A percentile compares a stretch with the other conserved stretches of the same genome.
Evolutionary conservation across 2,888 invertebrate genomes (phyloP).

Genomic region (Eudemis profundana): DNA sequence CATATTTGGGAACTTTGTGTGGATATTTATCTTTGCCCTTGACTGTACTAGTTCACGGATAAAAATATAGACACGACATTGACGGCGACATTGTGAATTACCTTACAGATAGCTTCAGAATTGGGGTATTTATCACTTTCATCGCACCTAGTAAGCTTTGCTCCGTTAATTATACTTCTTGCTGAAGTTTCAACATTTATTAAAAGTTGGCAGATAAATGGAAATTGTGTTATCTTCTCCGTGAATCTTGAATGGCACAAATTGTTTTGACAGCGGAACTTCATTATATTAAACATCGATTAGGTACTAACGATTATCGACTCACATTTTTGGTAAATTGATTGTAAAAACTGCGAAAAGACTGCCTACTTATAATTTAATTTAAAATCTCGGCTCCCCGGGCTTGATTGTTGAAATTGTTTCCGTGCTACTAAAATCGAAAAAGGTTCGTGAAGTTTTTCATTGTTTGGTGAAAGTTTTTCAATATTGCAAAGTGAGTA

Average conservation of each 20-base stretch:
- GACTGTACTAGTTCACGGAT: too few species aligned
- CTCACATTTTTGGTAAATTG: constrained; percentile 12
- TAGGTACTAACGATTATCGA: background rate
- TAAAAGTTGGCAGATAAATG: constrained; percentile 35
- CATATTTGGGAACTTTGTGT: too few species aligned
- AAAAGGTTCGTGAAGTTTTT: constrained; percentile 38
- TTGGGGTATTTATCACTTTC: constrained; percentile 21
- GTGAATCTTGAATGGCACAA: constrained; percentile 19
- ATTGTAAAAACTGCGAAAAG: constrained; percentile 34
- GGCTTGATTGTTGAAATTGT: constrained; percentile 34
- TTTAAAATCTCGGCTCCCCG: constrained; percentile 3
- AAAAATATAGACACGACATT: too few species aligned
- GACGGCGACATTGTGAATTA: too few species aligned
- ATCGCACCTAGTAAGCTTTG: constrained; percentile 1
- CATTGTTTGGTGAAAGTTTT: constrained; percentile 37
- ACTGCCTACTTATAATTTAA: constrained; percentile 17
- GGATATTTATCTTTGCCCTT: too few species aligned
- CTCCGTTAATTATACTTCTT: constrained; percentile 40
- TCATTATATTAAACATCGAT: constrained; percentile 43
- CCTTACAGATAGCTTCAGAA: too few species aligned
- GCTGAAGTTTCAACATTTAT: constrained; percentile 28
- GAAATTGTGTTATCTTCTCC: constrained; percentile 22
- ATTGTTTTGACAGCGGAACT: constrained; percentile 40
- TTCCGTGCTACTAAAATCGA: constrained; percentile 30
- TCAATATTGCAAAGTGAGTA: constrained; percentile 36